Conservation (phyloP, 2,888 invertebrate genomes). For the Noctua janthina region DNA sequence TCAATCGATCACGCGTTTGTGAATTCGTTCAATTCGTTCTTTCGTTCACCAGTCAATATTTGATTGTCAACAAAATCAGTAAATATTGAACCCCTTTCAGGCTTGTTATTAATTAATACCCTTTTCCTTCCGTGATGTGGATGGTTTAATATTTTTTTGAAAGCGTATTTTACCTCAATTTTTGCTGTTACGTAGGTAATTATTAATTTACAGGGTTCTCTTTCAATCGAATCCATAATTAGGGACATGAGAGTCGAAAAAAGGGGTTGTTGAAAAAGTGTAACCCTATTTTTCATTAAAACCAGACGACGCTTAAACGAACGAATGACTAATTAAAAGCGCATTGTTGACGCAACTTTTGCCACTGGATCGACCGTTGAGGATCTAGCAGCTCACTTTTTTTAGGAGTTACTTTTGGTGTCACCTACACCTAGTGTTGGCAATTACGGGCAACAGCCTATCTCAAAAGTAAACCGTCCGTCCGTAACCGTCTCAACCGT, state of each 20-base stretch:
- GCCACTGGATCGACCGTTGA: not conserved
- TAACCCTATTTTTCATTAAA: not conserved
- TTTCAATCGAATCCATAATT: not conserved
- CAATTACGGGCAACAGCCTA: too few relatives aligned
- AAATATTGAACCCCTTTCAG: conserved; percentile 30
- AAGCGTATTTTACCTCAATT: not conserved
- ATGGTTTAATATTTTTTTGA: not conserved
- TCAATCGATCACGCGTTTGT: conserved; percentile 25
- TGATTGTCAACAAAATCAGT: conserved; percentile 28
- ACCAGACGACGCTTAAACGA: not conserved
- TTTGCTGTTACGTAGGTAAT: not conserved
- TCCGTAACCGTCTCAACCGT: too few relatives aligned
- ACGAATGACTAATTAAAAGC: not conserved
- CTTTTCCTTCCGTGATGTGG: not conserved
- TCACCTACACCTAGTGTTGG: too few relatives aligned
- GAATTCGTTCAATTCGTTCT: conserved; percentile 44
- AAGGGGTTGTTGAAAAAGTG: not conserved
- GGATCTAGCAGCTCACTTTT: too few relatives aligned
- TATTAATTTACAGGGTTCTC: not conserved
- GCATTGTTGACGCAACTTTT: not conserved
- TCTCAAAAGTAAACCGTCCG: too few relatives aligned
- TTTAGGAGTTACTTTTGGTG: too few relatives aligned
- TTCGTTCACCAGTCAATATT: conserved; percentile 40
- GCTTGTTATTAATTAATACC: conserved; percentile 20
- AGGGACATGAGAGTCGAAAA: not conserved